Evolutionary conservation across 2,888 invertebrate species (phyloP).

Genomic region (Pollenia griseotomentosa): DNA sequence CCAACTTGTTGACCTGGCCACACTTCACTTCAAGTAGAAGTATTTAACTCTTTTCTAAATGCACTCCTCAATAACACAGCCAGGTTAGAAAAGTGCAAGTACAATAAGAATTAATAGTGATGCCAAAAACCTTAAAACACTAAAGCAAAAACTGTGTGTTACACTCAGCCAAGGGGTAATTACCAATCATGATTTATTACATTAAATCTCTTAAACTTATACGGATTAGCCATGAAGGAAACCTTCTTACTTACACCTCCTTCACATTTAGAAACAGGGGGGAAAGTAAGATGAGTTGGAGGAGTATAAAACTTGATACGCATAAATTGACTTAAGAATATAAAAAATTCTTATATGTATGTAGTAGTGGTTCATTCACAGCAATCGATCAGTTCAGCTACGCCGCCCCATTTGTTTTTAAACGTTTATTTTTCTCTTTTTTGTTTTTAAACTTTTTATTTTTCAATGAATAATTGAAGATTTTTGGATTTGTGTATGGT

Average conservation of each 20-base stretch:
- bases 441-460: slow-evolving; percentile 11
- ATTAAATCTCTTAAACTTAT: slow-evolving; percentile 69
- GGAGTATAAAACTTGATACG: slow-evolving; percentile 68
- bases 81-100: slow-evolving; percentile 48
- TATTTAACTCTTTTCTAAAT: slow-evolving; percentile 23
- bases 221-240: slow-evolving; percentile 50
- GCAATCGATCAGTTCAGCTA: slow-evolving; percentile 82
- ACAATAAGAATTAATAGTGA: slow-evolving; percentile 37
- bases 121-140: slow-evolving; percentile 1
- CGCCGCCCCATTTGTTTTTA: slow-evolving; percentile 72
- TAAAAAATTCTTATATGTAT: slow-evolving; percentile 28
- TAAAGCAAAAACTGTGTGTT: slow-evolving; percentile 57
- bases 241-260: slow-evolving; percentile 64
- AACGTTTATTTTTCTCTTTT: neutral
- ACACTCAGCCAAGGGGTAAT: slow-evolving; percentile 83
- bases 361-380: slow-evolving; percentile 73
- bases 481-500: slow-evolving; percentile 51
- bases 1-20: slow-evolving; percentile 67
- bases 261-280: slow-evolving; percentile 54
- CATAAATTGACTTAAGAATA: slow-evolving; percentile 62
- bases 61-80: neutral
- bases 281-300: slow-evolving; percentile 49
- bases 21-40: slow-evolving; percentile 53
- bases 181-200: slow-evolving; percentile 83
- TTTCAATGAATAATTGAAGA: slow-evolving; percentile 55